phyloP scores from a whole-genome alignment of 2,888 invertebrate species.

The Oxystoma pomonae region DNA sequence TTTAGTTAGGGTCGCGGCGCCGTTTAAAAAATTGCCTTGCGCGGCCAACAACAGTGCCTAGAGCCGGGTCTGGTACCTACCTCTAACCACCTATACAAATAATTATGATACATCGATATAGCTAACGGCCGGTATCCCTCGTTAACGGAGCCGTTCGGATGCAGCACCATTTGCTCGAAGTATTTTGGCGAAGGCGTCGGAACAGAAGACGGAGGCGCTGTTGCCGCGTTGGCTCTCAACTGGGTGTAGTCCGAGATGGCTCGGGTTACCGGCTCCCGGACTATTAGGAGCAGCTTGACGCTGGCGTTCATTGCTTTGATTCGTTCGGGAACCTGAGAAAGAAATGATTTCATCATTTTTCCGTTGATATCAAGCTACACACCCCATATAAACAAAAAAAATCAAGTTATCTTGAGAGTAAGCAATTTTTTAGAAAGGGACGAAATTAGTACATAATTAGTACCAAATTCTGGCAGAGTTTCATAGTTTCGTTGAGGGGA shows the following conservation, averaged over 20 bases:
- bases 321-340: constrained; percentile 78
- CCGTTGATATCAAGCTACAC: too few relatives aligned
- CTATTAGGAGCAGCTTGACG: constrained; percentile 86
- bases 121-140: constrained; percentile 78
- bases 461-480: too few relatives aligned
- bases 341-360: neutral
- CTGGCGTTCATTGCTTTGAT: constrained; percentile 92
- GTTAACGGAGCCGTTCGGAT: constrained; percentile 78
- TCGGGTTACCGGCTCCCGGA: constrained; percentile 92
- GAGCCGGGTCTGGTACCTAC: too few relatives aligned
- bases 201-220: constrained; percentile 60
- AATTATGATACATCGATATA: constrained; percentile 88
- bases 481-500: too few relatives aligned
- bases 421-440: too few relatives aligned
- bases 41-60: too few relatives aligned
- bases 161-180: constrained; percentile 78
- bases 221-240: constrained; percentile 76
- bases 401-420: too few relatives aligned
- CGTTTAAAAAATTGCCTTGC: too few relatives aligned
- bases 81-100: constrained; percentile 86
- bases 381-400: too few relatives aligned
- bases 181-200: constrained; percentile 49
- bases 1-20: too few relatives aligned
- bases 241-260: constrained; percentile 97
- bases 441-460: too few relatives aligned